phyloP scores from a whole-genome alignment of 2,888 invertebrate genomes.

The Resseliella maxima region DNA sequence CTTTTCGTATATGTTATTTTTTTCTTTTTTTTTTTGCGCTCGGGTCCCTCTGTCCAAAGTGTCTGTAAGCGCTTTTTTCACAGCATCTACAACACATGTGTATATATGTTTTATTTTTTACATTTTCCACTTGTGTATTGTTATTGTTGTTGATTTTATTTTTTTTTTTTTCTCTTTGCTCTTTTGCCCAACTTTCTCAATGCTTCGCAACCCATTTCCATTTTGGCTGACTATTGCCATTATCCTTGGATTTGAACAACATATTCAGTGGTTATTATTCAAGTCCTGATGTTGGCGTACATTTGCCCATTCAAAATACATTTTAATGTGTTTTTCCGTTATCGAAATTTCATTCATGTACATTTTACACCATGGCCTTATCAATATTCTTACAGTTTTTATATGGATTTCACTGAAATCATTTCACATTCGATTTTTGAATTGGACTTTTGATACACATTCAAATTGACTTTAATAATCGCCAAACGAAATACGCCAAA shows the following conservation, averaged over 20 bases:
- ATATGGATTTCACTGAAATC: no score
- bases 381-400: no score
- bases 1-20: background rate
- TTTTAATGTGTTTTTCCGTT: background rate
- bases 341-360: background rate
- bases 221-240: background rate
- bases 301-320: constrained; percentile 14
- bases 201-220: constrained; percentile 10
- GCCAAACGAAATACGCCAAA: no score
- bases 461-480: no score
- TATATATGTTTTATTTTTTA: constrained; percentile 2
- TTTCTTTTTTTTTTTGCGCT: background rate
- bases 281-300: background rate
- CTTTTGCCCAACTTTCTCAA: background rate
- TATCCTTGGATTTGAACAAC: constrained; percentile 15
- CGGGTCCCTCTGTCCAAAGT: background rate
- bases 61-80: background rate
- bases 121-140: constrained; percentile 38
- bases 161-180: no score
- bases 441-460: no score
- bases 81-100: background rate
- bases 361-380: background rate
- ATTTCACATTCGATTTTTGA: no score
- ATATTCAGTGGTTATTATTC: constrained; percentile 20
- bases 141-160: background rate